Percentiles rank a stretch among this genome's conserved stretches.
Conservation (phyloP, 2,888 invertebrate species). For the Clistopyga incitator region DNA sequence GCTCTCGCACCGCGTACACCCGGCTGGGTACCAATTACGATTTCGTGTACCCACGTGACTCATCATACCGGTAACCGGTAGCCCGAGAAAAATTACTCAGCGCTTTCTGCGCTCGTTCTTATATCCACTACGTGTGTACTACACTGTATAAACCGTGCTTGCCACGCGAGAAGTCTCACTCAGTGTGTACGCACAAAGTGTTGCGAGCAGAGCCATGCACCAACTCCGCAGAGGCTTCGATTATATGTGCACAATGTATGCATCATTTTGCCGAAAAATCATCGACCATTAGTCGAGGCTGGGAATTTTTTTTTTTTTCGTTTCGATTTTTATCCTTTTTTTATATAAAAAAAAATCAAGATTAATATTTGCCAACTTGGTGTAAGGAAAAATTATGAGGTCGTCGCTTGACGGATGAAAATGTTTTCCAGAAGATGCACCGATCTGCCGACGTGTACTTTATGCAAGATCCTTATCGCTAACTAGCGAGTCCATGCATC, state of each 20-base stretch:
- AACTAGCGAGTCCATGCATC: slow-evolving; percentile 34
- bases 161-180: slow-evolving; percentile 61
- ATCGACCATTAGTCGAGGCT: too few species aligned
- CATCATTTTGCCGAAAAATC: too few species aligned
- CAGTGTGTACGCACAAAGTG: slow-evolving; percentile 37
- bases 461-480: slow-evolving; percentile 67
- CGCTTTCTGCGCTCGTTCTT: slow-evolving; percentile 49
- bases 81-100: slow-evolving; percentile 61
- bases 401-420: not conserved
- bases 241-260: not conserved
- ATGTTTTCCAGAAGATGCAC: not conserved
- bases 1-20: slow-evolving; percentile 51
- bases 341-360: slow-evolving; percentile 9
- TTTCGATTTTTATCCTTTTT: too few species aligned
- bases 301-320: too few species aligned
- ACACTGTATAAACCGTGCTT: slow-evolving; percentile 33
- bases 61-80: slow-evolving; percentile 64
- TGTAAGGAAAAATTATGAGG: not conserved
- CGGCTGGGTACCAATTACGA: slow-evolving; percentile 68
- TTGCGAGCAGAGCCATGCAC: slow-evolving; percentile 2
- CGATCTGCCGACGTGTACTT: slow-evolving; percentile 41
- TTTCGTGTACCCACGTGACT: slow-evolving; percentile 67
- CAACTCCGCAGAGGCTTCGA: not conserved
- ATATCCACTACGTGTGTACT: slow-evolving; percentile 26
- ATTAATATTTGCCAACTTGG: slow-evolving; percentile 59